Conservation (phyloP, 2,797 vertebrate species). For the Cebuella pygmaea region DNA sequence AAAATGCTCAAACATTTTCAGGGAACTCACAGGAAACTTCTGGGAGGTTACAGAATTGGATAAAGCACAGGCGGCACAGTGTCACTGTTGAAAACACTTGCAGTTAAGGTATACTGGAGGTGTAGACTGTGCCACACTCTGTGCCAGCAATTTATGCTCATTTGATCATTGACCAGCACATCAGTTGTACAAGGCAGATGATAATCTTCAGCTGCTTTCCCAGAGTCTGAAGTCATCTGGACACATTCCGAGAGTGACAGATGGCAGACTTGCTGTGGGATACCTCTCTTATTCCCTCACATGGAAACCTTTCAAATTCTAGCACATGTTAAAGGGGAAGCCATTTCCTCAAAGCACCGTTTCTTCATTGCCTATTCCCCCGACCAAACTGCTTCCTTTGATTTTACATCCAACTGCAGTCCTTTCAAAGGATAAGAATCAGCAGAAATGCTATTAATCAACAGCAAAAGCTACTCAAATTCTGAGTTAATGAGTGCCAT, state of each 20-base stretch:
- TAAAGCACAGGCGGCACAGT: fast-evolving
- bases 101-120: fast-evolving
- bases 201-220: neutral
- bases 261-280: neutral
- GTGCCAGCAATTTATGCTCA: neutral
- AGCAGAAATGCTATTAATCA: fast-evolving
- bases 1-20: no score
- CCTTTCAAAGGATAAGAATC: neutral
- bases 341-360: neutral
- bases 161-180: neutral
- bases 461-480: fast-evolving
- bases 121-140: fast-evolving
- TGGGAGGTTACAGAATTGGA: fast-evolving
- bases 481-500: neutral
- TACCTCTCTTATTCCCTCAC: neutral
- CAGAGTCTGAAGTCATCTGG: neutral
- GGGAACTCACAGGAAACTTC: no score
- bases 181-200: neutral
- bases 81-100: fast-evolving
- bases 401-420: no score
- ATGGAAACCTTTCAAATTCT: neutral
- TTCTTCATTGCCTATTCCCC: neutral
- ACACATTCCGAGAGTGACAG: neutral
- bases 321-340: neutral
- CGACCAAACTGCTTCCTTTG: neutral